Percentiles rank a stretch among this genome's conserved stretches.
These are phyloP conservation scores for Podarcis raffonei DNA, from an alignment of 2,113 vertebrate species.

Conservation along the genomic window DNA sequence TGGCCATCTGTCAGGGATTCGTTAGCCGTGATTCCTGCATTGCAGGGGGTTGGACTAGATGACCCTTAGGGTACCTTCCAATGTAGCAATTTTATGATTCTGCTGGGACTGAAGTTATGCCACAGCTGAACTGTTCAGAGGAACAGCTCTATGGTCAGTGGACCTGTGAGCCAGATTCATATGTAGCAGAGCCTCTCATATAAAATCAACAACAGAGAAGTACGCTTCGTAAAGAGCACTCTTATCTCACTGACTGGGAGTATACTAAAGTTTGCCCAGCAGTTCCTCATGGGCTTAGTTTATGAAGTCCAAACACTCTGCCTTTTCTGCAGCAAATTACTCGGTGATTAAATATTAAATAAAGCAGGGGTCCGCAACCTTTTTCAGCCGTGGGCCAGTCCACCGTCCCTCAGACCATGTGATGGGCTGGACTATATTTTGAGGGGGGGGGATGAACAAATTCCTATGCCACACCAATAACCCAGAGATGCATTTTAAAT, in stretches of 20 bases:
- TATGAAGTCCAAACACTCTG: background rate
- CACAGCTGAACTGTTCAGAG: background rate
- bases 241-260: background rate
- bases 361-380: background rate
- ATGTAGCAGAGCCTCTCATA: background rate
- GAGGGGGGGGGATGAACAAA: no score
- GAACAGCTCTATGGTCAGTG: background rate
- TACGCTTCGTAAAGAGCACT: background rate
- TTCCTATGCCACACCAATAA: no score
- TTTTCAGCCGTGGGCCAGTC: no score
- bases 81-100: no score
- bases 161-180: background rate
- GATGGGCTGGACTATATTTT: no score
- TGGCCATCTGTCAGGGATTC: no score
- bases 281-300: background rate
- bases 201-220: background rate
- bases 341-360: conserved; percentile 5
- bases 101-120: background rate
- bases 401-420: no score
- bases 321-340: background rate
- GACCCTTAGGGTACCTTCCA: no score
- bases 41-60: no score
- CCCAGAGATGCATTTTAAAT: no score
- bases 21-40: no score
- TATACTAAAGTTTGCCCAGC: background rate